Evolutionary conservation across 2,797 vertebrate species (phyloP), one percentile per base, ranked within the genome.

Genomic region (Phoeniculus purpureus): DNA sequence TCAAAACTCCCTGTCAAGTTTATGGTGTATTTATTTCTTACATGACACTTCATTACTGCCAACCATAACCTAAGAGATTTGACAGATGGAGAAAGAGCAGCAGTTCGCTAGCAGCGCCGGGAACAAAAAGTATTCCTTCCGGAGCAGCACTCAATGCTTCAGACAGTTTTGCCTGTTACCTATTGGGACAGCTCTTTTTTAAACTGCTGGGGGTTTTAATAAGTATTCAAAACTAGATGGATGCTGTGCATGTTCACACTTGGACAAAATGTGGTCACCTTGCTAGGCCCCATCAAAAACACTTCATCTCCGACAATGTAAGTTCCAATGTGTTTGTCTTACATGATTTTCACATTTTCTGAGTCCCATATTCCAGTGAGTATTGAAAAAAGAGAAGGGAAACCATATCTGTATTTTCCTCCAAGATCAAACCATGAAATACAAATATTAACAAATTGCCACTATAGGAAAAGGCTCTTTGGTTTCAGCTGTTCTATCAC

Each of bases 401-500:
- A 91, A 9, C 45, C 47, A 32, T 47, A 47, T 17, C 75, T 81
- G 74, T 81, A 48, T 77, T 81, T 80, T 45, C 40, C 86, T 61
- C 43, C 43, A 90, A 58, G 62, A 67, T 83, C 52, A 26, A 54
- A 87, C 40, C n/a, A 74, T 54, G 77, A 89, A 89, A 79, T 18
- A 85, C 74, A 84, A 78, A 78, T 29, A 5, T 50, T 62, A 94
- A 89, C 81, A 94, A 92, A 81, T 48, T 85, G 11, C 37, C 47
- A 73, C 12, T 14, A 27, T 40, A 90, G 76, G 87, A 94, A 95
- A 91, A 81, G 72, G 18, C 4, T 84, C 32, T 81, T 84, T 68
- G 85, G 37, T 92, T 94, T 85, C 86, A 94, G 51, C 56, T 89
- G 51, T 37, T 85, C 70, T 76, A 16, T 85, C 81, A 93, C 83